A percentile compares a stretch with the other conserved stretches of the same genome.
Evolutionary conservation across 2,113 vertebrate species (phyloP).

Genomic region (Baryphthengus martii): DNA sequence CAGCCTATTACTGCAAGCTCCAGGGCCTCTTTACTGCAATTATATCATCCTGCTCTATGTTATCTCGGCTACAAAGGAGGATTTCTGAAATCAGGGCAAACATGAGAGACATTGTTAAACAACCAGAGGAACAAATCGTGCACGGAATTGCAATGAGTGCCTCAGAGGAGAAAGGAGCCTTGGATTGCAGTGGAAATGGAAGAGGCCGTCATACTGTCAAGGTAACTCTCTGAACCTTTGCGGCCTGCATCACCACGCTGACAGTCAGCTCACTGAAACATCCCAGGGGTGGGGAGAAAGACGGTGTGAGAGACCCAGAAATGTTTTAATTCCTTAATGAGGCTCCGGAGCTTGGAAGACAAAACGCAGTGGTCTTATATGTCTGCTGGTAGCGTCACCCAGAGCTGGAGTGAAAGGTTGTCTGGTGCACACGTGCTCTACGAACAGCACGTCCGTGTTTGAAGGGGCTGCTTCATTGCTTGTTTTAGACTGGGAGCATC

Average conservation of each 20-base stretch:
- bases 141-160: constrained; percentile 68
- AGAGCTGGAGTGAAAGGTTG: background rate
- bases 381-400: background rate
- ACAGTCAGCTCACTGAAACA: constrained; percentile 41
- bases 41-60: constrained; percentile 66
- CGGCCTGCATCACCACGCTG: constrained; percentile 33
- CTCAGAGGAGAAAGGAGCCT: constrained; percentile 50
- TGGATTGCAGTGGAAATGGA: constrained; percentile 64
- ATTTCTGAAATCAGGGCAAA: constrained; percentile 70
- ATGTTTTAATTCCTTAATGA: constrained; percentile 55
- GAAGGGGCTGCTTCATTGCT: background rate
- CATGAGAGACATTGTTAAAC: constrained; percentile 76
- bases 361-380: background rate
- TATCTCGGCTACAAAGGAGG: constrained; percentile 69
- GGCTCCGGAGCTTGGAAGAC: background rate
- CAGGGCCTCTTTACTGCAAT: constrained; percentile 72
- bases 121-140: constrained; percentile 65
- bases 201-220: constrained; percentile 54
- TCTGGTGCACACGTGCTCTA: background rate
- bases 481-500: background rate
- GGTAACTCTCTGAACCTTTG: constrained; percentile 65
- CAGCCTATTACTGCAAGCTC: constrained; percentile 68
- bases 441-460: background rate
- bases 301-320: background rate
- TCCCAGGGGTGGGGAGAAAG: background rate